Evolutionary conservation across 2,113 vertebrate genomes (phyloP).

Genomic region (Pangasianodon hypophthalmus): DNA sequence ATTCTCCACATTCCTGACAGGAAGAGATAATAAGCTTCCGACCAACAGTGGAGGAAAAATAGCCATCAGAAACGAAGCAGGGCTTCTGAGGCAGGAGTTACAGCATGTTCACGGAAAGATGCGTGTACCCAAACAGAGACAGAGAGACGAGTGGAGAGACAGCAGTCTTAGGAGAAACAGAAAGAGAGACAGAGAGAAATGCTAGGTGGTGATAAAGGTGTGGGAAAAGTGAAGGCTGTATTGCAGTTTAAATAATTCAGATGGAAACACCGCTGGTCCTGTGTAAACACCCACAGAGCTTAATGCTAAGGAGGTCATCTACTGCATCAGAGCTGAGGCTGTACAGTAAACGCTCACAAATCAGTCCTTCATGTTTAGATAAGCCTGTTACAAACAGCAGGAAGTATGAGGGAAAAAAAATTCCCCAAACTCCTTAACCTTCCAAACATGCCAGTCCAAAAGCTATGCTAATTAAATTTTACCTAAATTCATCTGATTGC

Average conservation of each 20-base stretch:
- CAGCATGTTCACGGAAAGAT: neutral
- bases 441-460: neutral
- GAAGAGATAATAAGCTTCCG: constrained; percentile 77
- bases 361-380: neutral
- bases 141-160: neutral
- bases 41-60: constrained; percentile 62
- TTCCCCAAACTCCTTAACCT: neutral
- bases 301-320: constrained; percentile 35
- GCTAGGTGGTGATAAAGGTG: neutral
- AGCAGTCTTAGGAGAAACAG: neutral
- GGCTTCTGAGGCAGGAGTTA: neutral
- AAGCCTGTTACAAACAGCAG: neutral
- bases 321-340: neutral
- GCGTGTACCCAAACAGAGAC: neutral
- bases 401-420: neutral
- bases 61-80: constrained; percentile 41
- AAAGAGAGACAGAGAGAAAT: constrained; percentile 16
- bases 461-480: neutral
- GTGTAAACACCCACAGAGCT: constrained; percentile 12
- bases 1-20: constrained; percentile 78
- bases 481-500: neutral
- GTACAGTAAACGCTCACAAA: neutral
- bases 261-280: constrained; percentile 63
- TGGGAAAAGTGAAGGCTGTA: constrained; percentile 42
- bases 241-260: constrained; percentile 70